Evolutionary conservation across 1,140 invertebrate genomes (phyloP), one percentile per base, ranked within the genome.

Genomic region (Micrasema minimum): DNA sequence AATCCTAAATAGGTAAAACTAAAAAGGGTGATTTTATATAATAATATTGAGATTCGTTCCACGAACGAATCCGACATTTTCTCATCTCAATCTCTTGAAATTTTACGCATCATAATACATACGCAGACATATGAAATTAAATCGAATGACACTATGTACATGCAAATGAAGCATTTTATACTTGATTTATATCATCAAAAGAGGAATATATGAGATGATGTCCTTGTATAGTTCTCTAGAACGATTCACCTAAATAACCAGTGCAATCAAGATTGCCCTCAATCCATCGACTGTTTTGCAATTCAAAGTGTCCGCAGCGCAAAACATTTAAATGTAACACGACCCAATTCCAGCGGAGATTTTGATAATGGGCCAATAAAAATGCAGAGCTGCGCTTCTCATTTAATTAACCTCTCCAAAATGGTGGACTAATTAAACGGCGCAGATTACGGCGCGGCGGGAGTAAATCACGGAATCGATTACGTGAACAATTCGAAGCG

Each of bases 311-410:
- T 26, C 23, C 41, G 20, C 16, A 22, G 16, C 50, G 11, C 37
- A 31, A 55, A 43, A 67, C 35, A 41, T 65, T 68, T 68, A 62
- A 67, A 68, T 68, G 46, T 45, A 35, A 64, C 62, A 43, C 37
- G 51, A 71, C n/a, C 65, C 65, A 67, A 55, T 67, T 67, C 65
- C 45, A n/a, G 37, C 14, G 14, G 35, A 31, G 26, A 18, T 38
- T 55, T 69, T 55, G 65, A 62, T 74, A 74, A 74, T 71, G 68
- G 64, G 53, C 72, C 72, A 71, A 74, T 74, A 74, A 74, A 74
- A 74, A 71, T 74, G 23, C 68, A 68, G 64, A 68, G 48, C 69
- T 68, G 72, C 64, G 59, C 72, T 55, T 71, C 66, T 71, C 72
- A 57, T 57, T 71, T 74, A 71, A 74, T 74, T 74, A 74, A 74